Percentiles rank a stretch among this genome's conserved stretches.
Evolutionary conservation across 2,113 vertebrate genomes (phyloP).

Genomic region (Dromas ardeola): DNA sequence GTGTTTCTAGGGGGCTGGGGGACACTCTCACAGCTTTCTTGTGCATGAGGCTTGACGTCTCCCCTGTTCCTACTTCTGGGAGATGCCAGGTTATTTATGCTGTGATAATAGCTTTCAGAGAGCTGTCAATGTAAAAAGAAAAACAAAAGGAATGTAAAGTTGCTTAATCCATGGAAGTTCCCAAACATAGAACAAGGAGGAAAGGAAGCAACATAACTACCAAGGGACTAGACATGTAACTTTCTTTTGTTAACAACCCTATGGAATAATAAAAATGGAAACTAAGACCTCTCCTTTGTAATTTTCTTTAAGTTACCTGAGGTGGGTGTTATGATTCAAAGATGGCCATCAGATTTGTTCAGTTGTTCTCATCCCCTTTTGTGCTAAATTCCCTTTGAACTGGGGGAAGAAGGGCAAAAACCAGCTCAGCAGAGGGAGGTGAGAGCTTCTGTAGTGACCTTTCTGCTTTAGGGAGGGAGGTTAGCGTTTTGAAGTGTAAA

Average conservation of each 20-base stretch:
- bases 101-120: background rate
- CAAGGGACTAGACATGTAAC: background rate
- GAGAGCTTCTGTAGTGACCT: background rate
- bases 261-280: constrained; percentile 31
- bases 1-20: background rate
- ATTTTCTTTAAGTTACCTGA: background rate
- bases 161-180: constrained; percentile 1
- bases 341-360: background rate
- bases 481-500: background rate
- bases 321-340: background rate
- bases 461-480: constrained; percentile 1
- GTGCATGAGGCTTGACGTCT: background rate
- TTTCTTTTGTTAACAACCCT: constrained; percentile 21
- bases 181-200: background rate
- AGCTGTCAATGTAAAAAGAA: background rate
- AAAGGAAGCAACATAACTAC: background rate
- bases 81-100: background rate
- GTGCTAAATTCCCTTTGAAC: constrained; percentile 9
- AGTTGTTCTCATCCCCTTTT: background rate
- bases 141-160: background rate
- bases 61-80: background rate
- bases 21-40: background rate
- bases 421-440: background rate
- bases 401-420: background rate
- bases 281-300: background rate